Base-by-base conservation (phyloP, 2,113 vertebrate genomes). In the Passer domesticus region DNA sequence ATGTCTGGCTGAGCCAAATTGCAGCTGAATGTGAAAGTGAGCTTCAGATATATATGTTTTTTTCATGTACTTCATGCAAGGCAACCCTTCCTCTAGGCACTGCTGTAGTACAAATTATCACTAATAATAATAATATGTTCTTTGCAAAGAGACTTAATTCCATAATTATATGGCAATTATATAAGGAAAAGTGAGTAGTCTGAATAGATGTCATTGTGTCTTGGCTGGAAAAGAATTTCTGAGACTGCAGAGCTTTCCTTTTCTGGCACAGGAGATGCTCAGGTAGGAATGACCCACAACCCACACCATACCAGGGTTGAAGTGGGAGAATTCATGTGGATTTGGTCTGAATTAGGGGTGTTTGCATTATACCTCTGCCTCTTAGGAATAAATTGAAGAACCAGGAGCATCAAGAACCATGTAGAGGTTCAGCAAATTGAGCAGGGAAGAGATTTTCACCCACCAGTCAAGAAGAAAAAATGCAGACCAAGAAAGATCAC, bases 21-120 rank as follows among this genome's bases (percentile, higher is more conserved):
- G 31, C 59, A 77, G 27, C 25, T 83, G 82, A 83, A 80, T 64
- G 60, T 81, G 64, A 90, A 92, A 74, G 28, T 39, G 60, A 93
- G 52, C 20, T 83, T 86, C 39, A 92, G 56, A 17, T 44, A 80
- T n/a, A 11, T 75, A 7, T 41, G 20, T 8, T 87, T 86, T 94
- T 94, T 69, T 63, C 46, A 41, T 63, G 30, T 49, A 74, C 64
- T 4, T 93, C 72, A 56, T 70, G 49, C 35, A 64, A 94, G 46
- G 25, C 44, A 78, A 74, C 52, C 52, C 56, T 96, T 90, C 94
- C 94, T 96, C 76, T 95, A 95, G 90, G 96, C 92, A 1, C 73
- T 96, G 83, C 85, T 93, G 88, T 92, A 94, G 69, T 92, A 96
- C 93, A 97, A 96, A 96, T 97, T 96, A 95, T 89, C 15, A 2